Evolutionary conservation across 2,797 vertebrate genomes (phyloP).

Genomic region (Podargus strigoides): DNA sequence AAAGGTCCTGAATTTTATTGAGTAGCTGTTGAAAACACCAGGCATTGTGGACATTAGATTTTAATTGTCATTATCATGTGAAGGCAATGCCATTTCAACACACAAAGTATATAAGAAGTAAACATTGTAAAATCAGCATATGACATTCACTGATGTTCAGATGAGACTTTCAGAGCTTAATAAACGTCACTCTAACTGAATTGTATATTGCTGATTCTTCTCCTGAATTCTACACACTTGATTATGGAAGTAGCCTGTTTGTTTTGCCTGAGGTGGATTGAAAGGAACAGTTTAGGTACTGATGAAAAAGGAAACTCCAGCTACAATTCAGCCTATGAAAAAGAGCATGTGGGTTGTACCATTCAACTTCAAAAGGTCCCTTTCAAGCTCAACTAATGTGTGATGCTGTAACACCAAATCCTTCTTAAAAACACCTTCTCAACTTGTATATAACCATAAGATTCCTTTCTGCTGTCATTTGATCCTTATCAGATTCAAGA

Average conservation of each 20-base stretch:
- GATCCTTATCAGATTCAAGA: not conserved
- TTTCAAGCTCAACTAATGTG: not conserved
- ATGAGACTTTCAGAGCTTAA: not conserved
- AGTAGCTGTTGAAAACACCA: accelerated
- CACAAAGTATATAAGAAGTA: not conserved
- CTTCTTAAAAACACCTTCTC: not conserved
- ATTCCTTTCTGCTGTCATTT: not conserved
- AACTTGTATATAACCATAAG: not conserved
- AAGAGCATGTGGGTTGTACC: not conserved
- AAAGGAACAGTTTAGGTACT: not conserved
- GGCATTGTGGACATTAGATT: not conserved
- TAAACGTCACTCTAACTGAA: not conserved
- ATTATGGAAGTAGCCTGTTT: not conserved
- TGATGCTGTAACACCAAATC: not conserved
- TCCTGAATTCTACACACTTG: not conserved
- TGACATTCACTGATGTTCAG: not conserved
- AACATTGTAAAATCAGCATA: not conserved
- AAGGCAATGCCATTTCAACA: not conserved
- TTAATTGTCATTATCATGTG: not conserved
- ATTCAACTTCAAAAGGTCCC: not conserved
- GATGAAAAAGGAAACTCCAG: not conserved
- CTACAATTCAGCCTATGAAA: not conserved
- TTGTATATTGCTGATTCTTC: not conserved
- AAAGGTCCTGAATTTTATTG: not conserved
- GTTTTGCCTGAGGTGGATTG: not conserved